Conservation (phyloP, 2,888 invertebrate genomes). For the Pristionchus maxplancki region DNA sequence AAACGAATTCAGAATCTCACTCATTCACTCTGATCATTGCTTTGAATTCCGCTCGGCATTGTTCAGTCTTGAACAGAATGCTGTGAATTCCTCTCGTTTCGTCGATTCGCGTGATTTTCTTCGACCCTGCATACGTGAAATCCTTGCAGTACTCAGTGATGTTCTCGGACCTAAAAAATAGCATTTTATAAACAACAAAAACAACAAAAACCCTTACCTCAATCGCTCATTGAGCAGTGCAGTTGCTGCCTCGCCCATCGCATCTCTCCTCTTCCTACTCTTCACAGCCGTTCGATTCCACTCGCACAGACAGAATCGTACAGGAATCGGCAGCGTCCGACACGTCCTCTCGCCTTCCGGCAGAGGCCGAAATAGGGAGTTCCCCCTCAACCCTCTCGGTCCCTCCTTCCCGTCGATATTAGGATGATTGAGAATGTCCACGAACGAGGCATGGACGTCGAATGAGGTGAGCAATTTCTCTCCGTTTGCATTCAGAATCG, state of each 20-base stretch:
- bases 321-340: slow-evolving; percentile 26
- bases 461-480: slow-evolving; percentile 12
- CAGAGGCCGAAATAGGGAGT: not conserved
- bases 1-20: not conserved
- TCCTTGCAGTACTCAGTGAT: not conserved
- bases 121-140: not conserved
- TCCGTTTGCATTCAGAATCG: not conserved
- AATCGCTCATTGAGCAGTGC: not conserved
- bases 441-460: slow-evolving; percentile 42
- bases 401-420: not conserved
- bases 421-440: slow-evolving; percentile 3
- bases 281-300: slow-evolving; percentile 13
- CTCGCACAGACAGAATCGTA: slow-evolving; percentile 32
- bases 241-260: not conserved
- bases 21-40: not conserved
- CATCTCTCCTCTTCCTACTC: not conserved
- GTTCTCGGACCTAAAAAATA: not conserved
- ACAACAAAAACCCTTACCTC: not conserved
- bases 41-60: slow-evolving; percentile 15
- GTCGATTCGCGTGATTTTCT: slow-evolving; percentile 8
- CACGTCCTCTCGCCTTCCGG: slow-evolving; percentile 3
- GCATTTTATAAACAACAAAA: not conserved
- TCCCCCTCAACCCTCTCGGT: not conserved
- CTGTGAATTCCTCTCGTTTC: slow-evolving; percentile 8
- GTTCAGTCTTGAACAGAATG: not conserved